Evolutionary conservation across 2,113 vertebrate genomes (phyloP).

Genomic region (Brienomyrus brachyistius): DNA sequence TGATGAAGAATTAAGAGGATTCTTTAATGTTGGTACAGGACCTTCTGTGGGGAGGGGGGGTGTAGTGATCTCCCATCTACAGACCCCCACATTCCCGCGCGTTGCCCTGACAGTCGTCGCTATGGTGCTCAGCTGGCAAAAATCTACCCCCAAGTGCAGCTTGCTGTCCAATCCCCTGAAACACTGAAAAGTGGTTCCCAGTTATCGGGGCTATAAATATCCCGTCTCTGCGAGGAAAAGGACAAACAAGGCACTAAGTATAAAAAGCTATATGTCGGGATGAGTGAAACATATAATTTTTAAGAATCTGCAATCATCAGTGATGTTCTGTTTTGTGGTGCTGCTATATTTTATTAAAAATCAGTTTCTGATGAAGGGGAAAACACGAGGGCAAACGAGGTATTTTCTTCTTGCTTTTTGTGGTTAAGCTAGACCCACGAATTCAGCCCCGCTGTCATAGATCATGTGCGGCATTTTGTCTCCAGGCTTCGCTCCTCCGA

Average conservation of each 20-base stretch:
- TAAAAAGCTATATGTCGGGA: background rate
- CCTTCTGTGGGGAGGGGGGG: conserved; percentile 44
- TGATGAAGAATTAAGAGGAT: background rate
- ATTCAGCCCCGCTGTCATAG: background rate
- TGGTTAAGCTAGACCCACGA: background rate
- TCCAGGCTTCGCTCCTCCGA: background rate
- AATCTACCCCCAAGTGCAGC: background rate
- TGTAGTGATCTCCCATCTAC: conserved; percentile 34
- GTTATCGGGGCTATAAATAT: background rate
- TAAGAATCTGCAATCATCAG: background rate
- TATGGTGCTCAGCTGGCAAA: conserved; percentile 1
- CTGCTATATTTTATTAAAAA: background rate
- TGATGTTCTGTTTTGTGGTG: background rate
- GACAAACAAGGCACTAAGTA: background rate
- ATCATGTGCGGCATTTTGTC: background rate
- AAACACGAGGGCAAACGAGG: background rate
- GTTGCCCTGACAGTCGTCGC: background rate
- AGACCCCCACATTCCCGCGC: background rate
- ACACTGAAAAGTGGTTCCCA: background rate
- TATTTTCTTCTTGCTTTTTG: background rate
- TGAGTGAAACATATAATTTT: background rate
- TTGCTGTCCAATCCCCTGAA: background rate
- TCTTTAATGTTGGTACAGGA: conserved; percentile 30
- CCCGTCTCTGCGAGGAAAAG: background rate
- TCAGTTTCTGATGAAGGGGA: background rate